A percentile compares a stretch with the other conserved stretches of the same genome.
Evolutionary conservation across 1,140 invertebrate species (phyloP).

Genomic region (Eueides isabella): DNA sequence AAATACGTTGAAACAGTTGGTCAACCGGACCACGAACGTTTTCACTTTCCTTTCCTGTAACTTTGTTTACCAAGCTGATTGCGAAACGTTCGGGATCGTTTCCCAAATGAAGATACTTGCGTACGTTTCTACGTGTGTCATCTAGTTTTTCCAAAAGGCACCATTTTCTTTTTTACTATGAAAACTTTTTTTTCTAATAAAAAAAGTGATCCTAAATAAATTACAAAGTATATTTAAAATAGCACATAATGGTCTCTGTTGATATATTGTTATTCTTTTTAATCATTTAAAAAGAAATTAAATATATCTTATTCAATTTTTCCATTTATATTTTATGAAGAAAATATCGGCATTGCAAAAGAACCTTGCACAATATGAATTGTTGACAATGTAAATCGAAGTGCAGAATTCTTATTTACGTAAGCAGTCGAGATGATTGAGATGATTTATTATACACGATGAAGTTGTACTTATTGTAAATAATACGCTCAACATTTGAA

Average conservation of each 20-base stretch:
- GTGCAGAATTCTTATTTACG: slow-evolving; percentile 4
- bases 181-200: no score
- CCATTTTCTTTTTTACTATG: no score
- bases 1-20: neutral
- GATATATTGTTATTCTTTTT: neutral
- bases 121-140: neutral
- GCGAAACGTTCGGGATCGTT: neutral
- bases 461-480: slow-evolving; percentile 17
- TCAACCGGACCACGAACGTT: neutral
- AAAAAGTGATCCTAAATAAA: no score
- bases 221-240: no score
- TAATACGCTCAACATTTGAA: neutral
- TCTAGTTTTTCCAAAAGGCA: neutral
- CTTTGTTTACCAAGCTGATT: slow-evolving; percentile 25
- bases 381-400: slow-evolving; percentile 13
- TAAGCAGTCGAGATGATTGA: slow-evolving; percentile 14
- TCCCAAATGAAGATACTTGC: slow-evolving; percentile 14
- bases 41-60: slow-evolving; percentile 14
- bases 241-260: neutral
- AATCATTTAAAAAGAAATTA: neutral
- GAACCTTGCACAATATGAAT: slow-evolving; percentile 8
- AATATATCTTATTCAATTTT: neutral
- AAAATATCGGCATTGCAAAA: neutral
- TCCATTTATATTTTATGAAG: neutral
- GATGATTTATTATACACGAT: slow-evolving; percentile 8